phyloP scores from a whole-genome alignment of 2,113 vertebrate species.

The Gymnocephalus cernua region DNA sequence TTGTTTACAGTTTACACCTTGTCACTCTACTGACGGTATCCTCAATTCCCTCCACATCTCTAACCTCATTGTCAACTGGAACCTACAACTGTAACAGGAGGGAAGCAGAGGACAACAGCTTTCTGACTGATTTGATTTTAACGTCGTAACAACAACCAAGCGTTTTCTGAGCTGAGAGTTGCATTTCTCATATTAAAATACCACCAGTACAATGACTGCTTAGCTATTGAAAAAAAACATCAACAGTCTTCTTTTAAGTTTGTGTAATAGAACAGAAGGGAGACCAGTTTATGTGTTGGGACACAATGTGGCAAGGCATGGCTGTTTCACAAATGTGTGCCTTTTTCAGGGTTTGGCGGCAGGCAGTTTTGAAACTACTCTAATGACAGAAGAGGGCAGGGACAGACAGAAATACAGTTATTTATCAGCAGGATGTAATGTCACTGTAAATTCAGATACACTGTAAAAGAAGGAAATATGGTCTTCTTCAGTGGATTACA shows the following conservation, averaged over 20 bases:
- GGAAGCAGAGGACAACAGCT: slow-evolving; percentile 19
- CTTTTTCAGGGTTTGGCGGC: slow-evolving; percentile 75
- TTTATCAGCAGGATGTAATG: slow-evolving; percentile 62
- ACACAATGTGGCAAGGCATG: slow-evolving; percentile 47
- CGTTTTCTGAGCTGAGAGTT: slow-evolving; percentile 24
- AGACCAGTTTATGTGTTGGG: slow-evolving; percentile 29
- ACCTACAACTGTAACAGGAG: slow-evolving; percentile 16
- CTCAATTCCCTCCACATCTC: slow-evolving; percentile 32
- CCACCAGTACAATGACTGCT: slow-evolving; percentile 7
- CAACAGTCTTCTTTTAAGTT: slow-evolving; percentile 30
- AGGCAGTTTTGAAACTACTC: slow-evolving; percentile 61
- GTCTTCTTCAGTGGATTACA: slow-evolving; percentile 42
- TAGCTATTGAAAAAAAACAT: slow-evolving; percentile 30
- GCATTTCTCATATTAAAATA: slow-evolving; percentile 27
- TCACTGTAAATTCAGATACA: slow-evolving; percentile 70
- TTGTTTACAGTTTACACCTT: slow-evolving; percentile 51
- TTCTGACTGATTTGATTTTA: slow-evolving; percentile 31
- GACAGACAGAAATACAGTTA: slow-evolving; percentile 47
- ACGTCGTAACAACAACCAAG: slow-evolving; percentile 2
- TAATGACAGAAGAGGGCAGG: slow-evolving; percentile 36
- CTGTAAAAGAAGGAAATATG: slow-evolving; percentile 49
- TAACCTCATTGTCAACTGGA: slow-evolving; percentile 50
- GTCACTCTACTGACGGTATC: slow-evolving; percentile 55
- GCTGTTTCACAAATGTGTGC: slow-evolving; percentile 79
- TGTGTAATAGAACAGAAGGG: slow-evolving; percentile 31